A percentile compares a stretch with the other conserved stretches of the same genome.
phyloP scores from a whole-genome alignment of 1,140 invertebrate species.

The Heliconius nattereri region DNA sequence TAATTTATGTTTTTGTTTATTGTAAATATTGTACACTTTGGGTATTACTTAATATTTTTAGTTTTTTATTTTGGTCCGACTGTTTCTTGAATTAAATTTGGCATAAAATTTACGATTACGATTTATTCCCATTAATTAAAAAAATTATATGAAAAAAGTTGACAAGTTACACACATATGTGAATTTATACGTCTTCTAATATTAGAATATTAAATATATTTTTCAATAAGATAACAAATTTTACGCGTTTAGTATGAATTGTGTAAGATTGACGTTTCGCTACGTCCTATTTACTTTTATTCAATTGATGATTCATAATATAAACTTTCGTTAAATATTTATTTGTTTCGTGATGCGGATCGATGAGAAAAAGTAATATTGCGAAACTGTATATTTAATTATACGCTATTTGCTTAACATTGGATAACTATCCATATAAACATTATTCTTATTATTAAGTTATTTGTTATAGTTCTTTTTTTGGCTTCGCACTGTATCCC shows the following conservation, averaged over 20 bases:
- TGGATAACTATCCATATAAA: neutral
- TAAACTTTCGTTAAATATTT: conserved; percentile 39
- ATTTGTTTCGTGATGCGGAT: conserved; percentile 33
- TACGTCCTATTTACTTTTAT: conserved; percentile 37
- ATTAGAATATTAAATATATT: neutral
- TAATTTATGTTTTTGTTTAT: neutral
- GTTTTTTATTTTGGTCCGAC: too few species aligned
- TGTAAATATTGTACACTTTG: neutral
- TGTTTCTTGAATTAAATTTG: too few species aligned
- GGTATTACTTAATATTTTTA: neutral
- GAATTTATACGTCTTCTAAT: neutral
- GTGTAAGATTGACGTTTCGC: neutral
- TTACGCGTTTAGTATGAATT: neutral
- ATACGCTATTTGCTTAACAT: neutral
- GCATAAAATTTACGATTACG: too few species aligned
- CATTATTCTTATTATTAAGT: too few species aligned
- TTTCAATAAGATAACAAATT: neutral
- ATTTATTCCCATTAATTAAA: too few species aligned
- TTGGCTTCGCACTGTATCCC: too few species aligned
- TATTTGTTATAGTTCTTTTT: too few species aligned
- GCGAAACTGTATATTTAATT: neutral
- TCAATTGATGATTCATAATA: conserved; percentile 37
- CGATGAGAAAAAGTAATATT: conserved; percentile 14
- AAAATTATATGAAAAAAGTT: too few species aligned
- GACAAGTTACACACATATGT: too few species aligned